These are phyloP conservation scores for Eupeodes luniger DNA, from an alignment of 2,888 invertebrate species.

Conservation along the genomic window DNA sequence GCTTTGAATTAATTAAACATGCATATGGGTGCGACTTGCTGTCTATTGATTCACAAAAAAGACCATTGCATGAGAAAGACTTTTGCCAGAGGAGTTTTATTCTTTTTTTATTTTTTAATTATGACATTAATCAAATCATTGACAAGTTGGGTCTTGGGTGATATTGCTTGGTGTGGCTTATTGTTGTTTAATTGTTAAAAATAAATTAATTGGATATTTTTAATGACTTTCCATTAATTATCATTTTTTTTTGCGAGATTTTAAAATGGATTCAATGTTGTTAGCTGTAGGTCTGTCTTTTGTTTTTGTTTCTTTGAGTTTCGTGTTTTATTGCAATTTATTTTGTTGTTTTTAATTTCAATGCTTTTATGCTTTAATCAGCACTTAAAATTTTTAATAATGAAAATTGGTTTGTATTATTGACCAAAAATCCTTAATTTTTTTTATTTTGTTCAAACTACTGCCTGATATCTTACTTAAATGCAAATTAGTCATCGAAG, in stretches of 20 bases:
- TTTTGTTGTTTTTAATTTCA: too few species aligned
- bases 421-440: too few species aligned
- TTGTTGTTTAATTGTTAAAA: constrained; percentile 24
- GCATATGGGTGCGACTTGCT: constrained; percentile 21
- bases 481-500: too few species aligned
- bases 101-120: constrained; percentile 12
- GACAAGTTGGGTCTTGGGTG: constrained; percentile 32
- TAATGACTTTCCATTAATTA: constrained; percentile 22
- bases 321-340: not conserved
- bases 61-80: constrained; percentile 24
- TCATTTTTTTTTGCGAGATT: not conserved
- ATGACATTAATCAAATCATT: constrained; percentile 41
- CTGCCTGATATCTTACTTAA: too few species aligned
- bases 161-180: constrained; percentile 31
- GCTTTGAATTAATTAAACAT: constrained; percentile 33
- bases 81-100: constrained; percentile 1
- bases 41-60: not conserved
- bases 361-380: too few species aligned
- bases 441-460: too few species aligned
- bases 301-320: not conserved
- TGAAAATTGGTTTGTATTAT: too few species aligned
- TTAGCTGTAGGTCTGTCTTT: too few species aligned
- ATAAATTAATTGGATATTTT: constrained; percentile 28
- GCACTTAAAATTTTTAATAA: too few species aligned
- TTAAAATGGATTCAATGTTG: not conserved